Conservation (phyloP, 1,140 invertebrate genomes). For the Holotrichia oblita region DNA sequence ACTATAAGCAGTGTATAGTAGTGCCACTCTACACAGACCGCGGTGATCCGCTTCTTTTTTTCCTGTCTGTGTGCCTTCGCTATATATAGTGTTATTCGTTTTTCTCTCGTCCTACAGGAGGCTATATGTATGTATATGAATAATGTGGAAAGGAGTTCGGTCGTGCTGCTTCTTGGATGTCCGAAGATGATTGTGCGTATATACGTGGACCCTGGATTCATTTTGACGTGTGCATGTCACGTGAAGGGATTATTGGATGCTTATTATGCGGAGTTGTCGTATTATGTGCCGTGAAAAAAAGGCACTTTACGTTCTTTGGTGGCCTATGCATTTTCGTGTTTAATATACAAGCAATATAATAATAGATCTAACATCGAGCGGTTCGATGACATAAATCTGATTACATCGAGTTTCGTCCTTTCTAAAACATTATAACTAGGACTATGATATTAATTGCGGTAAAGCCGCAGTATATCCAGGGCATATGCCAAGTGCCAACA, state of each 20-base stretch:
- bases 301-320: not conserved
- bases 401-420: too few relatives aligned
- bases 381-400: too few relatives aligned
- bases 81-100: not conserved
- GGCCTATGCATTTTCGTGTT: not conserved
- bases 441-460: too few relatives aligned
- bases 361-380: too few relatives aligned
- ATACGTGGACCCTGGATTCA: not conserved
- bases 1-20: not conserved
- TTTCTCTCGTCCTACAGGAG: conserved; percentile 10
- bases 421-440: too few relatives aligned
- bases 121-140: too few relatives aligned
- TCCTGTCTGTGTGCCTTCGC: not conserved
- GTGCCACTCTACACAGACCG: too few relatives aligned
- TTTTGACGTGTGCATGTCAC: not conserved
- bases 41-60: too few relatives aligned
- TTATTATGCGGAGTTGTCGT: not conserved
- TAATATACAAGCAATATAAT: too few relatives aligned
- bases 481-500: too few relatives aligned
- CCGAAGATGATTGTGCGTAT: not conserved
- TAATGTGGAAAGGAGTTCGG: not conserved
- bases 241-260: conserved; percentile 12
- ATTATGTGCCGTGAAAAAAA: not conserved
- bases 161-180: not conserved
- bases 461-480: too few relatives aligned